These are phyloP conservation scores for Poecilia latipinna DNA, from an alignment of 2,113 vertebrate species.

Conservation along the genomic window DNA sequence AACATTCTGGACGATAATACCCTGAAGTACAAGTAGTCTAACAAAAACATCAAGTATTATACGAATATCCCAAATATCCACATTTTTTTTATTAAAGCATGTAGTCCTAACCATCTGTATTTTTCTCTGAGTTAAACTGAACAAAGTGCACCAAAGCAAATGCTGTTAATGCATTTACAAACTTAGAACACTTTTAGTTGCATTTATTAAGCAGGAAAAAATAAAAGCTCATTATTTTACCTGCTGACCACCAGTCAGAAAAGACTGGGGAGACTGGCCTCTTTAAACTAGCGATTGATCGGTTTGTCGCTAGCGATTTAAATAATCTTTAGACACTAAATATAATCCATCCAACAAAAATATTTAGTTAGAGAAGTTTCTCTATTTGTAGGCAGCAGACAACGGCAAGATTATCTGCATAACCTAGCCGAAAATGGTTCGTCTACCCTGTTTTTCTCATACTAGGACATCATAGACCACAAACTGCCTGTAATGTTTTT, in stretches of 20 bases:
- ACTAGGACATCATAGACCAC: background rate
- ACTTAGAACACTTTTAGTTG: background rate
- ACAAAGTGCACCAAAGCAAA: background rate
- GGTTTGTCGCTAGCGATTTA: background rate
- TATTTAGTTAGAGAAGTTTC: background rate
- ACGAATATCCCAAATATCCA: background rate
- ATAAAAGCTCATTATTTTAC: background rate
- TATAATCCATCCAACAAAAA: background rate
- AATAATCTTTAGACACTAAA: background rate
- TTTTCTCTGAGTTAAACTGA: background rate
- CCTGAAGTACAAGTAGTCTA: background rate
- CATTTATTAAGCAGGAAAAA: background rate
- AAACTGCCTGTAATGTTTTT: background rate
- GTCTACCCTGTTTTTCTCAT: background rate
- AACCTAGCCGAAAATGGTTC: background rate
- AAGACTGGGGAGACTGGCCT: background rate
- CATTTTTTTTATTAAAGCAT: background rate
- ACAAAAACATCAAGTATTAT: background rate
- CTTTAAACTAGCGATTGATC: background rate
- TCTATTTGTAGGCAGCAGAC: background rate
- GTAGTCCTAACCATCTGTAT: background rate
- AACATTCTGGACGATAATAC: background rate
- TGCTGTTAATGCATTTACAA: background rate
- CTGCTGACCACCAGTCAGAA: background rate
- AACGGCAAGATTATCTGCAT: background rate